phyloP scores from a whole-genome alignment of 2,113 vertebrate species.

The Paralichthys olivaceus region DNA sequence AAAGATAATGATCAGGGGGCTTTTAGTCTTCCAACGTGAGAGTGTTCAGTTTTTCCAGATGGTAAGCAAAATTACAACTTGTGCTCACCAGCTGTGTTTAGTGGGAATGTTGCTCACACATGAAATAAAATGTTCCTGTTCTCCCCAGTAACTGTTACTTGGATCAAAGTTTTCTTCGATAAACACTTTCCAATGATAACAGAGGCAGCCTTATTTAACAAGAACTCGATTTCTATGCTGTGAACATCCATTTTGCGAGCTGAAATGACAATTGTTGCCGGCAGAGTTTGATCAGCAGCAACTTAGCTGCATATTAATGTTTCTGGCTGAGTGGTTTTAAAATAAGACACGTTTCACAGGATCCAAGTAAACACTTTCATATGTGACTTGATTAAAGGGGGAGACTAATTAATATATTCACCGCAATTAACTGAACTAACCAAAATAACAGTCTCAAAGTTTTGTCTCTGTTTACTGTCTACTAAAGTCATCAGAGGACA shows the following conservation, averaged over 20 bases:
- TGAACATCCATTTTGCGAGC: background rate
- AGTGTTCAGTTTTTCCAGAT: background rate
- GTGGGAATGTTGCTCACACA: background rate
- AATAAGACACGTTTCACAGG: background rate
- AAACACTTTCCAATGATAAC: background rate
- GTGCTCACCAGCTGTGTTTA: background rate
- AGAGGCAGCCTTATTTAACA: background rate
- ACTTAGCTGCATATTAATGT: background rate
- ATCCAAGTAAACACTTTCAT: background rate
- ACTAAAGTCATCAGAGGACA: no score
- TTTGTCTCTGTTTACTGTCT: no score
- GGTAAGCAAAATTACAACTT: constrained; percentile 1
- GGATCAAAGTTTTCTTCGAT: background rate
- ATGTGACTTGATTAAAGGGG: no score
- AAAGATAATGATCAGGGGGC: background rate
- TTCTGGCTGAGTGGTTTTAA: background rate
- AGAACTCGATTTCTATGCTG: background rate
- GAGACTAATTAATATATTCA: no score
- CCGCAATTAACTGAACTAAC: no score
- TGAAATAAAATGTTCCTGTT: background rate
- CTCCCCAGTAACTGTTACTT: background rate
- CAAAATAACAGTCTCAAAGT: no score
- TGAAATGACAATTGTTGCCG: background rate
- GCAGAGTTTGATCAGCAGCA: background rate
- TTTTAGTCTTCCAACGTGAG: background rate